Evolutionary conservation across 1,140 invertebrate genomes (phyloP), one percentile per base, ranked within the genome.

Genomic region (Drosophila willistoni): DNA sequence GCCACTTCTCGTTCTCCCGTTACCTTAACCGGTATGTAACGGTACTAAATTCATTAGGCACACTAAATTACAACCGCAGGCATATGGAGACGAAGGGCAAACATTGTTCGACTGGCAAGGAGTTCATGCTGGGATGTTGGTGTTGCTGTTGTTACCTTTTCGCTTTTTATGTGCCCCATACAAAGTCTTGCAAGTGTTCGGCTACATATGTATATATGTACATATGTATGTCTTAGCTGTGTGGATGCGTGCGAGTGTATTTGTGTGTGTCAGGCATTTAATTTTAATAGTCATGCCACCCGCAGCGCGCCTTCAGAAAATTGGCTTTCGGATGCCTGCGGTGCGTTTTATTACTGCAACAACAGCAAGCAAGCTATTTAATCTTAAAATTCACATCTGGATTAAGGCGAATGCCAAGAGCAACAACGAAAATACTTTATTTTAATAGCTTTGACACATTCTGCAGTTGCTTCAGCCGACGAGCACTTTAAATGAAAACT

Each of bases 11-110:
- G 29, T 7, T 66, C 64, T 60, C 12, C 34, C 57, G 10, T 51
- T 51, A 22, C 17, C 34, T 12, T 22, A 13, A 12, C 42, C 84
- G 80, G 80, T 89, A 84, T 81, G 84, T 89, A 81, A 89, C 80
- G 84, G 73, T 89, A 89, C 84, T 89, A 89, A 89, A 89, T 89
- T 89, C 84, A 89, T 89, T 89, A 89, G 84, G 80, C 81, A 89
- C 84, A 89, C 84, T 89, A 89, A 89, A 89, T 89, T 89, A 89
- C 84, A 89, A 89, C 84, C 84, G 67, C 84, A 83, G 74, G 68
- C 64, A 77, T 69, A 77, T 78, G 73, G 79, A 79, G 72, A 57
- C 55, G 68, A 51, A 51, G 44, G 44, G 9, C 34, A 36, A 9
- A 5, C 44, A 51, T 2, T 22, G 61, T 2, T 44, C 6, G 19